These are phyloP conservation scores for Halictus ligatus DNA, from an alignment of 2,888 invertebrate species.

Conservation along the genomic window DNA sequence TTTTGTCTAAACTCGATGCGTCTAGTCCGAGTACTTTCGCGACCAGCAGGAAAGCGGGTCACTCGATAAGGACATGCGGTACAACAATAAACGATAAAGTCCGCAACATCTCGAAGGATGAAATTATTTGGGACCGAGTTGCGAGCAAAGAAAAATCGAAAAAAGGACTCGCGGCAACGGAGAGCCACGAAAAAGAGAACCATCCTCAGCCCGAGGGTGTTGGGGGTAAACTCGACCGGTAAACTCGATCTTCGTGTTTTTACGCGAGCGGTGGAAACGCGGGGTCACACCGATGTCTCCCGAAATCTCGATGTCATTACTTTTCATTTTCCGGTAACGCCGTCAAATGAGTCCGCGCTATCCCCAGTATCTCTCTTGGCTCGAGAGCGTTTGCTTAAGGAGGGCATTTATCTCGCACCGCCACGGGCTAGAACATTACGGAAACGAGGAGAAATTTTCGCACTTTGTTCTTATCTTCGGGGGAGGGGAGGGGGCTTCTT, in stretches of 20 bases:
- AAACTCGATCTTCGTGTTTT: conserved; percentile 30
- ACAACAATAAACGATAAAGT: conserved; percentile 12
- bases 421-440: conserved; percentile 56
- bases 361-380: conserved; percentile 60
- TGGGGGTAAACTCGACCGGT: conserved; percentile 17
- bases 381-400: conserved; percentile 68
- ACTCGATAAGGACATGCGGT: neutral
- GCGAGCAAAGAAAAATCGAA: neutral
- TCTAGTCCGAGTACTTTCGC: neutral
- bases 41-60: neutral
- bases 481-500: neutral
- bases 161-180: neutral
- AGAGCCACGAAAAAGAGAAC: conserved; percentile 11
- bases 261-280: neutral
- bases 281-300: conserved; percentile 16
- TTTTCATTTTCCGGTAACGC: conserved; percentile 65
- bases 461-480: conserved; percentile 70
- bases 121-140: neutral
- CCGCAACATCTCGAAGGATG: conserved; percentile 5
- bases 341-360: conserved; percentile 65
- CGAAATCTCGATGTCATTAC: conserved; percentile 66
- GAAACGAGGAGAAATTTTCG: conserved; percentile 69
- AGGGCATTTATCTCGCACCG: conserved; percentile 68
- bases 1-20: neutral
- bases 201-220: neutral